A percentile compares a stretch with the other conserved stretches of the same genome.
Conservation (phyloP, 2,888 invertebrate species). For the Caenorhabditis drosophilae region DNA sequence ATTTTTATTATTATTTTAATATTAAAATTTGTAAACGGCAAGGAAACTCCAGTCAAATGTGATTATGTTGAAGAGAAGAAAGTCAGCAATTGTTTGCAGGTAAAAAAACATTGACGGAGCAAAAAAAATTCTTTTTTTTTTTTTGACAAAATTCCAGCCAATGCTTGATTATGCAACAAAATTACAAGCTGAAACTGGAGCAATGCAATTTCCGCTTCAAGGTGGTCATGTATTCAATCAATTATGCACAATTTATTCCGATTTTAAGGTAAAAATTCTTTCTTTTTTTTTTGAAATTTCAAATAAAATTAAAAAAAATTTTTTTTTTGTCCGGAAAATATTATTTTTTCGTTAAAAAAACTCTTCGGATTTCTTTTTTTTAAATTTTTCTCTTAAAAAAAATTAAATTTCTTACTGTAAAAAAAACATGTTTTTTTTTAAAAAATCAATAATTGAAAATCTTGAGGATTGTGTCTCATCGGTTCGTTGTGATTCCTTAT, state of each 20-base stretch:
- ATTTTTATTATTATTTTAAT: neutral
- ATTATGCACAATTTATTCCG: slow-evolving; percentile 58
- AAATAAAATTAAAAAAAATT: no score
- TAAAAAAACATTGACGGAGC: slow-evolving; percentile 5
- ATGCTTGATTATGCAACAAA: slow-evolving; percentile 62
- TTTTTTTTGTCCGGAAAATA: no score
- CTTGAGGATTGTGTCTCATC: neutral
- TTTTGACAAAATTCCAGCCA: slow-evolving; percentile 58
- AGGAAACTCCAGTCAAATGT: slow-evolving; percentile 38
- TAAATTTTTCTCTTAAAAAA: neutral
- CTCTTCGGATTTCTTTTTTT: neutral
- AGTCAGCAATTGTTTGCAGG: slow-evolving; percentile 55
- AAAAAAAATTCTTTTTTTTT: slow-evolving; percentile 1
- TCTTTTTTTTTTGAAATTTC: no score
- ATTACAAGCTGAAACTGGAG: slow-evolving; percentile 60
- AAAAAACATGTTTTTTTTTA: no score
- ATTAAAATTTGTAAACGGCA: slow-evolving; percentile 11
- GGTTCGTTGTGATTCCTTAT: slow-evolving; percentile 58
- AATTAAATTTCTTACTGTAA: no score
- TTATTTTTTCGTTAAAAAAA: neutral
- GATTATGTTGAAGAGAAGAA: slow-evolving; percentile 50
- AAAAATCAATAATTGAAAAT: no score
- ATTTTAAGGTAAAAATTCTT: slow-evolving; percentile 61
- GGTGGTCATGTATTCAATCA: slow-evolving; percentile 63
- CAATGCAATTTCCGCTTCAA: slow-evolving; percentile 60